Conservation (phyloP, 2,113 vertebrate genomes). For the Myodes glareolus region DNA sequence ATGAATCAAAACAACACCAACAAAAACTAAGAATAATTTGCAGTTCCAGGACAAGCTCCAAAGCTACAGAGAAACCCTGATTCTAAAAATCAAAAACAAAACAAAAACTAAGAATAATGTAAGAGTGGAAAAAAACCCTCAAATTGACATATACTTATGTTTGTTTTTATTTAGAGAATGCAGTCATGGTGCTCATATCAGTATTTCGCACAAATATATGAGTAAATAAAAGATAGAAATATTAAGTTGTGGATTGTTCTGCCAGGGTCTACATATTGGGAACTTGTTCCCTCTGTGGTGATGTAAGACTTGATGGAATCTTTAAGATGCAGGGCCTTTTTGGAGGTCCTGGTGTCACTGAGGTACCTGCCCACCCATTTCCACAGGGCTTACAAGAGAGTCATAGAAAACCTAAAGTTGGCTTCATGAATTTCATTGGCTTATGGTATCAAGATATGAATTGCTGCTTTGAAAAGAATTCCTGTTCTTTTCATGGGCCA, state of each 20-base stretch:
- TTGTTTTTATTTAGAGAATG: background rate
- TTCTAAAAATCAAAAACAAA: background rate
- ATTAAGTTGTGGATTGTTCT: background rate
- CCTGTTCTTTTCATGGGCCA: background rate
- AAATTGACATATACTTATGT: background rate
- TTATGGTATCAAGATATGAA: background rate
- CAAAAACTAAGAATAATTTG: background rate
- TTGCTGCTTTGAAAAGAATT: background rate
- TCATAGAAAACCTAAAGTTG: background rate
- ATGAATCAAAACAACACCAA: background rate
- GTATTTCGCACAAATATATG: background rate
- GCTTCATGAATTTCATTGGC: background rate
- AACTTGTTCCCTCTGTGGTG: background rate
- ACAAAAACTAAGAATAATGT: slow-evolving; percentile 20
- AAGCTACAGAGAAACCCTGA: too few relatives aligned
- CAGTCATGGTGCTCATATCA: background rate
- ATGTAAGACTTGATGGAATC: background rate
- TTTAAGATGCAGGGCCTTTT: background rate
- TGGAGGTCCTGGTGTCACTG: background rate
- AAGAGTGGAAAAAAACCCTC: background rate
- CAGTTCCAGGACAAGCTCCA: too few relatives aligned
- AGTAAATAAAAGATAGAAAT: background rate
- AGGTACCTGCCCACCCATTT: background rate
- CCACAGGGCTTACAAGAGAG: background rate
- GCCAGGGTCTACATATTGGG: background rate